A percentile compares a stretch with the other conserved stretches of the same genome.
Conservation (phyloP, 2,888 invertebrate species). For the Acleris cristana region DNA sequence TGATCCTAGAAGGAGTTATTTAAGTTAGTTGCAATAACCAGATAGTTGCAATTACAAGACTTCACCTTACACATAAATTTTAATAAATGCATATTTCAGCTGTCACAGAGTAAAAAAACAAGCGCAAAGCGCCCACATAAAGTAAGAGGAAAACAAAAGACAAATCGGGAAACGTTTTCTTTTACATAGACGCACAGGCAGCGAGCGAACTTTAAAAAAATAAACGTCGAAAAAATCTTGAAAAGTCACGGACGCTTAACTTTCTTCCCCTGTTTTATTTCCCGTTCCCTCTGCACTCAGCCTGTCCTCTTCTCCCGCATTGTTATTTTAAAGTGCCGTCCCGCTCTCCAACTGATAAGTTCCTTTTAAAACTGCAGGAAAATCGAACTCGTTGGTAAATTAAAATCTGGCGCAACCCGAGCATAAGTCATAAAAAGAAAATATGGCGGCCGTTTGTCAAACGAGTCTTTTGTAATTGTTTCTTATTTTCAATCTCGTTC, state of each 20-base stretch:
- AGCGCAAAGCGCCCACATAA: slow-evolving; percentile 51
- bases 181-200: slow-evolving; percentile 67
- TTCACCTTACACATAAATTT: not conserved
- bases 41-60: too few relatives aligned
- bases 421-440: slow-evolving; percentile 79
- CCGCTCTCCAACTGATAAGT: slow-evolving; percentile 78
- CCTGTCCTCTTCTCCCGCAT: slow-evolving; percentile 55
- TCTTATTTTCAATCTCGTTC: slow-evolving; percentile 41
- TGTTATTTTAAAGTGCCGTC: slow-evolving; percentile 54
- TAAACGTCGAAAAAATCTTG: slow-evolving; percentile 81
- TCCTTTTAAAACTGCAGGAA: slow-evolving; percentile 81
- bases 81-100: slow-evolving; percentile 14
- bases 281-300: slow-evolving; percentile 72
- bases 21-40: too few relatives aligned
- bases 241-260: slow-evolving; percentile 85
- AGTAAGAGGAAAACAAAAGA: slow-evolving; percentile 67
- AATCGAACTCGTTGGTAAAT: slow-evolving; percentile 80
- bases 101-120: slow-evolving; percentile 49
- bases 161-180: slow-evolving; percentile 72
- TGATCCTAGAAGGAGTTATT: too few relatives aligned
- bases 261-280: slow-evolving; percentile 84
- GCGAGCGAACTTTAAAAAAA: slow-evolving; percentile 77
- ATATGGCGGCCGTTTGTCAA: slow-evolving; percentile 70
- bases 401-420: slow-evolving; percentile 79
- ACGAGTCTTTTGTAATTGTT: slow-evolving; percentile 55